A percentile compares a stretch with the other conserved stretches of the same genome.
phyloP scores from a whole-genome alignment of 2,888 invertebrate genomes.

The Patella depressa region DNA sequence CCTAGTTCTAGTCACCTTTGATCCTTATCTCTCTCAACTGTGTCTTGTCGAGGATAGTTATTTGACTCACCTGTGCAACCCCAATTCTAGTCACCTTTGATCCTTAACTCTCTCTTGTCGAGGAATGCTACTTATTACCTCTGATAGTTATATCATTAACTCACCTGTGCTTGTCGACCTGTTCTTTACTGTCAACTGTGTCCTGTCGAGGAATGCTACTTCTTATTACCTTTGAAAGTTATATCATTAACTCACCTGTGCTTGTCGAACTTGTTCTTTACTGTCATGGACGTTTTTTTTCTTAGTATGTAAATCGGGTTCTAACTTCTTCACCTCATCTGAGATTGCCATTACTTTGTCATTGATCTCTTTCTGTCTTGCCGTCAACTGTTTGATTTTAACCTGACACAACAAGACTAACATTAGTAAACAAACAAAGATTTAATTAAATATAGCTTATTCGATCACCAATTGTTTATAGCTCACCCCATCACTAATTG shows the following conservation, averaged over 20 bases:
- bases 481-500: too few species aligned
- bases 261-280: conserved; percentile 48
- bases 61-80: too few species aligned
- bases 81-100: too few species aligned
- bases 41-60: too few species aligned
- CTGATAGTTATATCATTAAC: too few species aligned
- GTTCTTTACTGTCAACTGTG: conserved; percentile 56
- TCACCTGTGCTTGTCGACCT: conserved; percentile 46
- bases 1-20: too few species aligned
- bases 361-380: conserved; percentile 46
- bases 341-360: conserved; percentile 48
- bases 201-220: too few species aligned
- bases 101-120: too few species aligned
- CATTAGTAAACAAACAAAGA: not conserved
- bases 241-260: conserved; percentile 37
- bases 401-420: conserved; percentile 33
- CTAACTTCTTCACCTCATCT: conserved; percentile 52
- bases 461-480: too few species aligned
- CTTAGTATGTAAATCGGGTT: conserved; percentile 50
- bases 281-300: conserved; percentile 47
- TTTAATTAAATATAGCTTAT: not conserved
- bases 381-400: conserved; percentile 49
- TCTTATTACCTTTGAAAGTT: too few species aligned
- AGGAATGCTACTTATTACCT: too few species aligned
- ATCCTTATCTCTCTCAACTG: too few species aligned